Evolutionary conservation across 2,113 vertebrate genomes (phyloP).

Genomic region (Odobenus rosmarus): DNA sequence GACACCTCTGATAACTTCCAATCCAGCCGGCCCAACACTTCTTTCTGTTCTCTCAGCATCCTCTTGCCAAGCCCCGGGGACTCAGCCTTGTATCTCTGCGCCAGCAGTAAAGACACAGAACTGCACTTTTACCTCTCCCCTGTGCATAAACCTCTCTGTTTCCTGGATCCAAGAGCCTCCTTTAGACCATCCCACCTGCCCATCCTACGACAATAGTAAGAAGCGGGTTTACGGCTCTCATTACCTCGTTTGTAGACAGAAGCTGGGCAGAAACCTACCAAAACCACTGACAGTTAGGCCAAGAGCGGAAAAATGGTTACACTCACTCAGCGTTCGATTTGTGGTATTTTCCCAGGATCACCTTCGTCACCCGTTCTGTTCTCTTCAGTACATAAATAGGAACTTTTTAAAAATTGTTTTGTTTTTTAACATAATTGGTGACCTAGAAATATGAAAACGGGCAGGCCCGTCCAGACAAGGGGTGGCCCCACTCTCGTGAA

Average conservation of each 20-base stretch:
- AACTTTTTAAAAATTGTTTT: neutral
- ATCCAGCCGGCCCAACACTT: neutral
- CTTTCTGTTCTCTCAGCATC: neutral
- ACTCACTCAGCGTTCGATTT: neutral
- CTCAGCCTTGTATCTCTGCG: conserved; percentile 43
- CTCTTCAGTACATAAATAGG: neutral
- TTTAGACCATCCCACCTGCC: neutral
- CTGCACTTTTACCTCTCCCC: fast-evolving
- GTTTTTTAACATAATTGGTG: neutral
- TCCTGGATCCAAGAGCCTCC: neutral
- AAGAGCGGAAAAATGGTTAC: neutral
- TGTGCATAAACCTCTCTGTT: conserved; percentile 46
- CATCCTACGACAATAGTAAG: neutral
- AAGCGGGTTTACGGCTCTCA: neutral
- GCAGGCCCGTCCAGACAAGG: too few relatives aligned
- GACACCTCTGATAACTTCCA: conserved; percentile 14
- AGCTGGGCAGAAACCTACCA: neutral
- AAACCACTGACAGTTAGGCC: neutral
- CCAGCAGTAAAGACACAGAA: conserved; percentile 57
- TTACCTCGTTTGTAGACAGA: neutral
- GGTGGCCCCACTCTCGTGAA: neutral
- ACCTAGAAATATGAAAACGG: neutral
- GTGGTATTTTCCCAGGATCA: neutral
- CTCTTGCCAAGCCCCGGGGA: neutral
- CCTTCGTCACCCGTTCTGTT: neutral